These are phyloP conservation scores for Scaptomyza caliginosa DNA, from an alignment of 2,888 invertebrate genomes.

Conservation along the genomic window DNA sequence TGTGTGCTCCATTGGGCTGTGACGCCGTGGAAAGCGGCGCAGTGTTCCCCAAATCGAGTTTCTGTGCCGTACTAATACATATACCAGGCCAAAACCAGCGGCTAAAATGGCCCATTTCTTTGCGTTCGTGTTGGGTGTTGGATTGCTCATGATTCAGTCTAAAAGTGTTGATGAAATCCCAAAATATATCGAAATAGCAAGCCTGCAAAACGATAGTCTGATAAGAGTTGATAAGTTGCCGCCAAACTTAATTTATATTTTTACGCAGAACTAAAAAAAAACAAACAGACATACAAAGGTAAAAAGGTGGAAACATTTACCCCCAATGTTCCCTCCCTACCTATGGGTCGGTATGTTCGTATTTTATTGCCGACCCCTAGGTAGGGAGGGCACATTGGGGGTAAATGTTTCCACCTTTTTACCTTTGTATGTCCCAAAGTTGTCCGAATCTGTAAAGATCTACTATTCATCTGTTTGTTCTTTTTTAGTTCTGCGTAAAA, in stretches of 20 bases:
- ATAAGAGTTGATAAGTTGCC: conserved; percentile 16
- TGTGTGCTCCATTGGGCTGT: conserved; percentile 67
- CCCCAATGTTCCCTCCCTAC: too few species aligned
- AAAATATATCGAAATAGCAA: conserved; percentile 10
- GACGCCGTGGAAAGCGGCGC: conserved; percentile 35
- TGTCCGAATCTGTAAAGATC: too few species aligned
- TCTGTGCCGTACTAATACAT: conserved; percentile 76
- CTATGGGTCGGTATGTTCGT: too few species aligned
- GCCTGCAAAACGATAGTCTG: conserved; percentile 15
- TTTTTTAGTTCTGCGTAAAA: too few species aligned
- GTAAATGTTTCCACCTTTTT: too few species aligned
- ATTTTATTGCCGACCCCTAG: too few species aligned
- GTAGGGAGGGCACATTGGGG: too few species aligned
- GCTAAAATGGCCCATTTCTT: conserved; percentile 57
- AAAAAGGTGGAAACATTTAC: too few species aligned
- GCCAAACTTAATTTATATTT: not conserved
- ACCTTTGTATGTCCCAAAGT: too few species aligned
- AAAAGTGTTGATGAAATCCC: conserved; percentile 10
- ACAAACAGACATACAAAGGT: too few species aligned
- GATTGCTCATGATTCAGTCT: conserved; percentile 35
- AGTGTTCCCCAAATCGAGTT: conserved; percentile 85
- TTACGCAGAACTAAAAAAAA: too few species aligned
- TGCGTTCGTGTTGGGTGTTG: conserved; percentile 3
- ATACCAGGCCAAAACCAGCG: conserved; percentile 80
- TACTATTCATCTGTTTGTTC: too few species aligned